Percentiles rank a stretch among this genome's conserved stretches.
Evolutionary conservation across 1,140 invertebrate genomes (phyloP).

Genomic region (Campoletis sonorensis): DNA sequence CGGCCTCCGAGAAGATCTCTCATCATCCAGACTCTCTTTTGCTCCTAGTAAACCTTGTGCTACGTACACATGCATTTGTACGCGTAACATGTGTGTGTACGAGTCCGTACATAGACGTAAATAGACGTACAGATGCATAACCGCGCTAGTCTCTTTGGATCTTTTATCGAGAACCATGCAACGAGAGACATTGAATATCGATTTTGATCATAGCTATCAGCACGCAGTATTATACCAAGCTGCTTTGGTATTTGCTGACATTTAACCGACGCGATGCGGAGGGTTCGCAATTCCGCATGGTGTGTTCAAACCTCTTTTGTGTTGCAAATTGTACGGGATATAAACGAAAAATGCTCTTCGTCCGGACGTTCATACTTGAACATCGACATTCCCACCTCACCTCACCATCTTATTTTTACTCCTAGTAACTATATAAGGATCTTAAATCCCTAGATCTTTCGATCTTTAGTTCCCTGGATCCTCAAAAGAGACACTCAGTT

Average conservation of each 20-base stretch:
- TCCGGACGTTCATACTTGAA: background rate
- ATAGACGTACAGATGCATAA: background rate
- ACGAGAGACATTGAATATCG: conserved; percentile 29
- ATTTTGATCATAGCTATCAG: conserved; percentile 44
- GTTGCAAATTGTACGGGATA: background rate
- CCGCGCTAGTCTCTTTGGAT: conserved; percentile 10
- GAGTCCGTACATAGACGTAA: background rate
- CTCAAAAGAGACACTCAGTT: no score
- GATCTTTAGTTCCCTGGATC: no score
- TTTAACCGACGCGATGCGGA: conserved; percentile 15
- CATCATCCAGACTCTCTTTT: conserved; percentile 53
- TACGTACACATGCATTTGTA: background rate
- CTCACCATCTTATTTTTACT: no score
- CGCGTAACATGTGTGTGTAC: background rate
- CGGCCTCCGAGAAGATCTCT: conserved; percentile 43
- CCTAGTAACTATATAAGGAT: no score
- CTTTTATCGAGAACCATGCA: background rate
- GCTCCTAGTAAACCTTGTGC: conserved; percentile 12
- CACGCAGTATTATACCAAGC: conserved; percentile 27
- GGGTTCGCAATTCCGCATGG: background rate
- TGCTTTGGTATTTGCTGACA: conserved; percentile 40
- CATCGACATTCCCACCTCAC: no score
- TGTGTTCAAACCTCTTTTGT: background rate
- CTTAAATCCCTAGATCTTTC: no score
- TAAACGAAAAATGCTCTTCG: background rate